Evolutionary conservation across 2,113 vertebrate species (phyloP), one percentile per base, ranked within the genome.

Genomic region (Rana temporaria): DNA sequence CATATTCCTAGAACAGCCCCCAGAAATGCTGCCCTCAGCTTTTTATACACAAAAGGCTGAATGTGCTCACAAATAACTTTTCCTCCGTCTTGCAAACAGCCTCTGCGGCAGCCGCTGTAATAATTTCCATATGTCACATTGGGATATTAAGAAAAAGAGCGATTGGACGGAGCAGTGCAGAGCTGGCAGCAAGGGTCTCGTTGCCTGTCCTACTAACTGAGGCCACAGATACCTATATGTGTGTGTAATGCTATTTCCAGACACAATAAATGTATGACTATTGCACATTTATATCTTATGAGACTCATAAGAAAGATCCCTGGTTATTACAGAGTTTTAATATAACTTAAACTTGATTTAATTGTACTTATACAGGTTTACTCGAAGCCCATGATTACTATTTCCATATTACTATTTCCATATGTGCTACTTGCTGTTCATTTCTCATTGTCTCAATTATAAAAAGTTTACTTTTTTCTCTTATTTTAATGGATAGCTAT

Each of bases 121-220:
- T 83, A 76, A 64, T 83, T 83, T 83, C 81, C 81, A 83, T 72
- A 83, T 83, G 81, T 76, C 71, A 68, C 62, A 60, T 60, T 48
- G 53, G 70, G 70, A 75, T 57, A 57, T 68, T 56, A 67, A 67
- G 73, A 55, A 38, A 68, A 59, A 66, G 65, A 67, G 16, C n/a
- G n/a, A 38, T 83, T 82, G 80, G 80, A 74, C 74, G 57, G 63
- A 83, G 81, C 64, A 62, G n/a, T 68, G 53, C 81, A 60, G 70
- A 74, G 80, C 60, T 82, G 80, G 80, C 80, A 82, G 71, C 38
- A 16, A 15, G 56, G 15, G 72, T 65, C 55, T 6, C 14, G 32
- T 24, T 82, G 48, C 32, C 26, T 22, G 70, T 82, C 60, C 52
- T 67, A 64, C 24, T 68, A 48, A 59, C 70, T 38, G 48, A 30